These are phyloP conservation scores for Trichonephila clavata DNA, from an alignment of 1,140 invertebrate species.

Conservation along the genomic window DNA sequence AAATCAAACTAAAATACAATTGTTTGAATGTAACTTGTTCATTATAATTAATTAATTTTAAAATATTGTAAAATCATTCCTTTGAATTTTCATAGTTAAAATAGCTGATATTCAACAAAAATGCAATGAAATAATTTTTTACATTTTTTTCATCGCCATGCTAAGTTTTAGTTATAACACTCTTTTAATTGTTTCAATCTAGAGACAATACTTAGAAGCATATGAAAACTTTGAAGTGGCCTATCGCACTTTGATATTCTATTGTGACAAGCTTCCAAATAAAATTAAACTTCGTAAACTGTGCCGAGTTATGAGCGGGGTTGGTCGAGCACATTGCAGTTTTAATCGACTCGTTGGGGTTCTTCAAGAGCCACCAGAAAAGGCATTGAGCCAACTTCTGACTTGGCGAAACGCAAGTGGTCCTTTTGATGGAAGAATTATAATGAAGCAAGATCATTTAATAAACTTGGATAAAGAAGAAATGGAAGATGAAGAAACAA, in stretches of 20 bases:
- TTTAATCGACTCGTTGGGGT: neutral
- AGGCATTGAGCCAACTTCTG: neutral
- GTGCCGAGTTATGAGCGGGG: slow-evolving; percentile 34
- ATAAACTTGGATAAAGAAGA: slow-evolving; percentile 35
- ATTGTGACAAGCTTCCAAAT: neutral
- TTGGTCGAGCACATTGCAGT: slow-evolving; percentile 28
- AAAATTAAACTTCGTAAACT: neutral
- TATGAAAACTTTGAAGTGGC: slow-evolving; percentile 30
- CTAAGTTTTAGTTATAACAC: too few relatives aligned
- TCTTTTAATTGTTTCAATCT: neutral
- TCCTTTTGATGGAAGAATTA: neutral
- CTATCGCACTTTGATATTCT: slow-evolving; percentile 11
- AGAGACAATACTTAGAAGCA: slow-evolving; percentile 30
- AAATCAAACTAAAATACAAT: too few relatives aligned
- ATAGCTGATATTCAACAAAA: too few relatives aligned
- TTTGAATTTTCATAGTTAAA: too few relatives aligned
- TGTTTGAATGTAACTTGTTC: too few relatives aligned
- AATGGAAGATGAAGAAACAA: neutral
- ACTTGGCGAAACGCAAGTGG: slow-evolving; percentile 3
- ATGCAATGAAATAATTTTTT: too few relatives aligned
- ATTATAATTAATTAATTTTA: too few relatives aligned
- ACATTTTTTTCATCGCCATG: too few relatives aligned
- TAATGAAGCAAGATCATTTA: neutral
- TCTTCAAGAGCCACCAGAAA: neutral
- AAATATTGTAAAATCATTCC: too few relatives aligned